phyloP scores from a whole-genome alignment of 2,888 invertebrate genomes.

The Conchocele bisecta region DNA sequence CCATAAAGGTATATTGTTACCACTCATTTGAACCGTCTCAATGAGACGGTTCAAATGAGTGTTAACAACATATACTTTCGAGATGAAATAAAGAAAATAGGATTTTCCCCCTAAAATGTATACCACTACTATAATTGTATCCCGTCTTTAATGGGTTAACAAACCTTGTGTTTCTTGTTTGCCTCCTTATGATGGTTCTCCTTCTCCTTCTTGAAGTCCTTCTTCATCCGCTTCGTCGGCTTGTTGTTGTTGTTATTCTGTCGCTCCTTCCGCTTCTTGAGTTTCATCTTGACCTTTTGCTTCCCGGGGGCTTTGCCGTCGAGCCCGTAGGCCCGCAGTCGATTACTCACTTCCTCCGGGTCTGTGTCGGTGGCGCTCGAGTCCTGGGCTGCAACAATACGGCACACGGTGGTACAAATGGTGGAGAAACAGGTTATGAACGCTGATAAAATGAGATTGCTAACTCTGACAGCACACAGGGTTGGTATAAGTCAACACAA shows the following conservation, averaged over 20 bases:
- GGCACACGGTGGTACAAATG: no score
- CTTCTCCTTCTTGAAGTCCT: slow-evolving; percentile 80
- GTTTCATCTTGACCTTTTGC: slow-evolving; percentile 63
- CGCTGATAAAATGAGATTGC: no score
- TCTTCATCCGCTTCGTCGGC: slow-evolving; percentile 72
- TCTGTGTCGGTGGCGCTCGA: slow-evolving; percentile 82
- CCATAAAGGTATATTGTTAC: no score
- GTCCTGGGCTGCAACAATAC: slow-evolving; percentile 61
- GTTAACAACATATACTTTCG: no score
- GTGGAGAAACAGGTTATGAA: no score
- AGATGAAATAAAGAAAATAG: no score
- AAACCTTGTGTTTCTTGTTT: slow-evolving; percentile 50
- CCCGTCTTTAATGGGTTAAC: no score
- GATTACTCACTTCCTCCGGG: slow-evolving; percentile 79
- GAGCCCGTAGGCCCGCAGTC: slow-evolving; percentile 60
- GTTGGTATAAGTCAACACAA: no score
- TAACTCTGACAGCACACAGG: no score
- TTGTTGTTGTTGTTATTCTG: slow-evolving; percentile 63
- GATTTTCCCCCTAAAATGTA: no score
- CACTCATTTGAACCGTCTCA: no score
- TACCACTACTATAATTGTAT: background rate
- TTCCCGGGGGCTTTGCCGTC: slow-evolving; percentile 27
- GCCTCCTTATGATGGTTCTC: slow-evolving; percentile 80
- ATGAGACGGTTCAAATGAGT: no score
- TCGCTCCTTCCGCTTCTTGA: slow-evolving; percentile 69